Evolutionary conservation across 2,888 invertebrate species (phyloP).

Genomic region (Calameuta idolon): DNA sequence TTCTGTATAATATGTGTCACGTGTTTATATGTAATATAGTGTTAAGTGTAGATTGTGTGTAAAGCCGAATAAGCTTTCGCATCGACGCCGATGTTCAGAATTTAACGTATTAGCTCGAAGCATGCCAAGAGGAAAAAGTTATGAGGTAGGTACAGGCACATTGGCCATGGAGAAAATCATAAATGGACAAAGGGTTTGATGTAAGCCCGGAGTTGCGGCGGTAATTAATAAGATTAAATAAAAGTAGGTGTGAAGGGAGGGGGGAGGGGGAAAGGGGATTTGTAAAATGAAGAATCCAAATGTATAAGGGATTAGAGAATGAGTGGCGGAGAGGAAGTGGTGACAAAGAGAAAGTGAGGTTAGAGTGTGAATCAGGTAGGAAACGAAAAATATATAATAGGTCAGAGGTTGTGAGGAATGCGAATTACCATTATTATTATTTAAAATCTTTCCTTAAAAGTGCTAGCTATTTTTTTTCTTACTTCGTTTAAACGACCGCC

Average conservation of each 20-base stretch:
- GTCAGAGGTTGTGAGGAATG: not conserved
- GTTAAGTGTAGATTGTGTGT: not conserved
- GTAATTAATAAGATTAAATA: not conserved
- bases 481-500: not conserved
- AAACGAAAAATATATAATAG: not conserved
- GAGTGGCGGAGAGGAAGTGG: no score
- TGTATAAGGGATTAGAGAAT: not conserved
- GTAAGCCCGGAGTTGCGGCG: not conserved
- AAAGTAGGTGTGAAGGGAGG: not conserved
- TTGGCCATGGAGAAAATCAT: not conserved
- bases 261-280: not conserved
- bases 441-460: slow-evolving; percentile 4
- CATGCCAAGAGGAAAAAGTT: not conserved
- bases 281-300: not conserved
- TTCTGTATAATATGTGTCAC: not conserved
- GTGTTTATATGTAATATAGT: not conserved
- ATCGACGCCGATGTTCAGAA: not conserved
- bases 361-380: not conserved
- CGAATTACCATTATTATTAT: not conserved
- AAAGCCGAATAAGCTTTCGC: not conserved
- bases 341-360: not conserved
- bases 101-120: not conserved
- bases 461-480: slow-evolving; percentile 8
- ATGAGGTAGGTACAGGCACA: not conserved
- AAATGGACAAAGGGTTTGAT: not conserved